Percentiles rank a stretch among this genome's conserved stretches.
Evolutionary conservation across 2,113 vertebrate species (phyloP).

Genomic region (Lipophrys pholis): DNA sequence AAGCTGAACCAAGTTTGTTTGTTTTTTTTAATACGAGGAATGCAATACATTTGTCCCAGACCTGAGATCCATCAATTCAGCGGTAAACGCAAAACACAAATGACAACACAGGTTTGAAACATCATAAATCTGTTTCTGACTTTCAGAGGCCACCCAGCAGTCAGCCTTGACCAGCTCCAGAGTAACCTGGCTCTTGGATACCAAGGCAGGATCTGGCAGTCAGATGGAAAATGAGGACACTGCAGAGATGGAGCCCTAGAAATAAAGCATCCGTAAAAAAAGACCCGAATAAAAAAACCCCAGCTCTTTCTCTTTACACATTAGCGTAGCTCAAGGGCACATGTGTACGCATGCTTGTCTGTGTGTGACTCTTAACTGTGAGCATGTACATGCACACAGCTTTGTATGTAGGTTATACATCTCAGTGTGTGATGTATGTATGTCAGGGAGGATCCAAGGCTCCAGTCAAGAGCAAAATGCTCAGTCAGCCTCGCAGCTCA

Average conservation of each 20-base stretch:
- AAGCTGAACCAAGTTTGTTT: too few relatives aligned
- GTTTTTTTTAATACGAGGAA: too few relatives aligned
- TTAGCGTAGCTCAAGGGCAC: constrained; percentile 68
- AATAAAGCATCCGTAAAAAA: constrained; percentile 55
- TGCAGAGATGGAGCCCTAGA: constrained; percentile 73
- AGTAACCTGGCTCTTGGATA: constrained; percentile 38
- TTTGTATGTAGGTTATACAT: constrained; percentile 64
- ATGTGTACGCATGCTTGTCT: constrained; percentile 19
- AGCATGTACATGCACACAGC: neutral
- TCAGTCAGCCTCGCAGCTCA: constrained; percentile 54
- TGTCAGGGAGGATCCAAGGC: constrained; percentile 21
- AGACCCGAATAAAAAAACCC: constrained; percentile 29
- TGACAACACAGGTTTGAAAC: neutral
- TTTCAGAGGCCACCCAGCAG: constrained; percentile 28
- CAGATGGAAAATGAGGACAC: constrained; percentile 74
- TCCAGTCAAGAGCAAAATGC: constrained; percentile 47
- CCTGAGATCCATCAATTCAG: too few relatives aligned
- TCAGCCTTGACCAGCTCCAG: constrained; percentile 44
- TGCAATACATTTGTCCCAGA: too few relatives aligned
- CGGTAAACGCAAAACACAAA: neutral
- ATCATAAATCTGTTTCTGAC: neutral
- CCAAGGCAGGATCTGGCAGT: constrained; percentile 57
- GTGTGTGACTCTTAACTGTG: constrained; percentile 2
- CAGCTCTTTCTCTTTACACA: constrained; percentile 49
- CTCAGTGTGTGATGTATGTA: constrained; percentile 29